A percentile compares a stretch with the other conserved stretches of the same genome.
Evolutionary conservation across 2,888 invertebrate genomes (phyloP).

Genomic region (Pterostichus madidus): DNA sequence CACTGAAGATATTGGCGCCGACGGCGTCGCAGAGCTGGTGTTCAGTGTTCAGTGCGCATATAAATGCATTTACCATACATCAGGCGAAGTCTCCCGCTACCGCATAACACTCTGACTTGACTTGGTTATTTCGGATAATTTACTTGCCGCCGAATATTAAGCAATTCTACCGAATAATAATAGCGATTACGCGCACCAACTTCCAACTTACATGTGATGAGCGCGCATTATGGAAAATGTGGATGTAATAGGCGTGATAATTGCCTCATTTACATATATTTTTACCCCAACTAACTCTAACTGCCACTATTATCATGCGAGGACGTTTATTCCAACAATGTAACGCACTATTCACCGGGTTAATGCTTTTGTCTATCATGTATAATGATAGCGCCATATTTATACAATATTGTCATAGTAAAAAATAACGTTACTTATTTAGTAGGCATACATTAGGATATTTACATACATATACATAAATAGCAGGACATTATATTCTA

Average conservation of each 20-base stretch:
- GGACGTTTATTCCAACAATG: not conserved
- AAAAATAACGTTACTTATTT: not conserved
- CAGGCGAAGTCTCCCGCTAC: conserved; percentile 22
- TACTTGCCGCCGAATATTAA: conserved; percentile 49
- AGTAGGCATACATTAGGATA: too few relatives aligned
- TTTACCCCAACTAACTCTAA: conserved; percentile 27
- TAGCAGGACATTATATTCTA: too few relatives aligned
- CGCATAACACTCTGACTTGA: not conserved
- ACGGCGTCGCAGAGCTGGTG: not conserved
- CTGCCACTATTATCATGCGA: conserved; percentile 16
- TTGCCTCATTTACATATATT: conserved; percentile 48
- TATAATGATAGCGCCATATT: conserved; percentile 7
- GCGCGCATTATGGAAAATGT: conserved; percentile 33
- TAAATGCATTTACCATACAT: conserved; percentile 49
- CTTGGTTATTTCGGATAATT: conserved; percentile 53
- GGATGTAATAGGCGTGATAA: conserved; percentile 38
- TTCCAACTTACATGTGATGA: conserved; percentile 50
- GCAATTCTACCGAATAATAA: conserved; percentile 51
- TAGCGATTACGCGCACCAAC: conserved; percentile 47
- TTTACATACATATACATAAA: too few relatives aligned
- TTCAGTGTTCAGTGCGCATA: conserved; percentile 5
- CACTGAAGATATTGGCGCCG: not conserved
- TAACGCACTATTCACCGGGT: not conserved
- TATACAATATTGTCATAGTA: not conserved
- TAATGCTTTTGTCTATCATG: conserved; percentile 22